phyloP scores from a whole-genome alignment of 2,888 invertebrate genomes.

The Sinelater perroti region DNA sequence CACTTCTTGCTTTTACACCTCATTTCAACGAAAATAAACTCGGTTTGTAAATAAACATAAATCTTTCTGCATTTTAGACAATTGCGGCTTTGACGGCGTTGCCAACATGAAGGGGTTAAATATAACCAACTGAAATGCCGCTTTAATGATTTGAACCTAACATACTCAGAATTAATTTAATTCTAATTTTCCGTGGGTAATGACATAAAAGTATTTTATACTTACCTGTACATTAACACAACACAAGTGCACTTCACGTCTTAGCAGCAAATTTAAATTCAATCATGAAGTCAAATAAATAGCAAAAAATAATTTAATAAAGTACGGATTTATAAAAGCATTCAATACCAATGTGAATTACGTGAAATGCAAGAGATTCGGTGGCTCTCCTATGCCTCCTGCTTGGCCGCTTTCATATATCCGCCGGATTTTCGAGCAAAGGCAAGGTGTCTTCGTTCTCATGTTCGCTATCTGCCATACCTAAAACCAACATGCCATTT shows the following conservation, averaged over 20 bases:
- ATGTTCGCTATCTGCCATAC: constrained; percentile 12
- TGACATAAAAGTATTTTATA: no score
- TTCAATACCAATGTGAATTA: constrained; percentile 8
- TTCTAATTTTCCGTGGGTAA: no score
- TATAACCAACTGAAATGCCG: background rate
- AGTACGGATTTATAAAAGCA: constrained; percentile 11
- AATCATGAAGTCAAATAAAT: background rate
- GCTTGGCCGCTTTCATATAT: constrained; percentile 5
- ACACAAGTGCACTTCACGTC: background rate
- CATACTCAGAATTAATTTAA: background rate
- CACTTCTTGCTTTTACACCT: constrained; percentile 29
- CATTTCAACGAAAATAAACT: constrained; percentile 31
- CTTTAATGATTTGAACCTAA: background rate
- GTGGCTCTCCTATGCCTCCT: background rate
- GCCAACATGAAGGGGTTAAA: background rate
- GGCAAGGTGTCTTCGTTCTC: constrained; percentile 22
- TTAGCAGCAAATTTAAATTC: background rate
- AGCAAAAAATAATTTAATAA: constrained; percentile 17
- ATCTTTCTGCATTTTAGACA: constrained; percentile 11
- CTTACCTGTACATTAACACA: no score
- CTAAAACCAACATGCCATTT: constrained; percentile 39
- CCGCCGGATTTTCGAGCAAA: constrained; percentile 20
- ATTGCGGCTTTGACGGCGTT: background rate
- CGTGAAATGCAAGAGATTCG: background rate
- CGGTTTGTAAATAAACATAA: constrained; percentile 34